Evolutionary conservation across 2,113 vertebrate genomes (phyloP).

Genomic region (Rhinoderma darwinii): DNA sequence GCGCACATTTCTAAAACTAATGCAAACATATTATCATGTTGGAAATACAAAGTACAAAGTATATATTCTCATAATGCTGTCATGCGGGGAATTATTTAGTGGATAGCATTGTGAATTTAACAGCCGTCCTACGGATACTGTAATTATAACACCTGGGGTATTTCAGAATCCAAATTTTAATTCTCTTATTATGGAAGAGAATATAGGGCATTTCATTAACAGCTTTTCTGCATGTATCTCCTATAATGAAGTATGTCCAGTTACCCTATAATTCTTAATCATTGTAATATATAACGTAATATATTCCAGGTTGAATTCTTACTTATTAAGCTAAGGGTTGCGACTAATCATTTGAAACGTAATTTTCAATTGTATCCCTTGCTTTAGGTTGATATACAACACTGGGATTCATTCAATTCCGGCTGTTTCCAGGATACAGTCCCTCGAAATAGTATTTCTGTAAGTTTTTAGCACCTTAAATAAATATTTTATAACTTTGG

Average conservation of each 20-base stretch:
- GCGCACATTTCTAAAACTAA: conserved; percentile 17
- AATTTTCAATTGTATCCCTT: conserved; percentile 56
- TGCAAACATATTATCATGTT: conserved; percentile 22
- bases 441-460: conserved; percentile 73
- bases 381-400: conserved; percentile 73
- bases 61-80: conserved; percentile 39
- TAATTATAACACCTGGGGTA: conserved; percentile 42
- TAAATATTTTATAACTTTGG: conserved; percentile 41
- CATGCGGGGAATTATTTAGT: conserved; percentile 36
- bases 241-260: conserved; percentile 1
- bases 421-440: conserved; percentile 68
- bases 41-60: conserved; percentile 17
- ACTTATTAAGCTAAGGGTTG: conserved; percentile 52
- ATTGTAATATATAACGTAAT: background rate
- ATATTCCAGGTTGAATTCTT: background rate
- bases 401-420: conserved; percentile 74
- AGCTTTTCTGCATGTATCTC: background rate
- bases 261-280: background rate
- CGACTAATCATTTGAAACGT: conserved; percentile 42
- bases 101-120: conserved; percentile 45
- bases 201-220: conserved; percentile 28
- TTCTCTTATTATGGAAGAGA: conserved; percentile 13
- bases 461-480: conserved; percentile 64
- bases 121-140: conserved; percentile 27
- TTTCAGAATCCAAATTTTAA: conserved; percentile 36